A percentile compares a stretch with the other conserved stretches of the same genome.
These are phyloP conservation scores for Agrochola circellaris DNA, from an alignment of 2,888 invertebrate genomes.

Conservation along the genomic window DNA sequence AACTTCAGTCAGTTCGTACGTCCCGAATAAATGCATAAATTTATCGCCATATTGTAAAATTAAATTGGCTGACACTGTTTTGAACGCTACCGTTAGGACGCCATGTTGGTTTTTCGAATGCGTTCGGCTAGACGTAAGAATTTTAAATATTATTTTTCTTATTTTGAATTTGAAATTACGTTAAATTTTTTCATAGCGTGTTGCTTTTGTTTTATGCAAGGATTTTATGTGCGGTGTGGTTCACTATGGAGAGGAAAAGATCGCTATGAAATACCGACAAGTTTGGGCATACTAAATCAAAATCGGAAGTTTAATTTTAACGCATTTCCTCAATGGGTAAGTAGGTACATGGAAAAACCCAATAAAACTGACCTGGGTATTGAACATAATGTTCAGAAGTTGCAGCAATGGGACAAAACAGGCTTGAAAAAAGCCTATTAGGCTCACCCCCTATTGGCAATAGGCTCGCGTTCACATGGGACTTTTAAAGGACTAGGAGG, in stretches of 20 bases:
- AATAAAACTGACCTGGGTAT: neutral
- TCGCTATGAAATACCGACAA: neutral
- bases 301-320: neutral
- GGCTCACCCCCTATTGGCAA: neutral
- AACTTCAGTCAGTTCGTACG: slow-evolving; percentile 22
- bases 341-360: neutral
- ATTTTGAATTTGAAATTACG: slow-evolving; percentile 31
- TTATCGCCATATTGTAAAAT: slow-evolving; percentile 49
- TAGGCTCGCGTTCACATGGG: neutral
- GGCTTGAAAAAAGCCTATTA: no score
- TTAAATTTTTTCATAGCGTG: neutral
- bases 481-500: no score
- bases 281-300: neutral
- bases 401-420: neutral
- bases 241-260: neutral
- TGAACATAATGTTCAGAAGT: neutral
- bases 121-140: slow-evolving; percentile 52
- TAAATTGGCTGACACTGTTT: slow-evolving; percentile 64
- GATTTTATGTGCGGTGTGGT: neutral
- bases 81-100: slow-evolving; percentile 58
- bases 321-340: neutral
- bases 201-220: slow-evolving; percentile 15
- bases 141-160: slow-evolving; percentile 28
- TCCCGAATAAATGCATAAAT: slow-evolving; percentile 60
- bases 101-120: slow-evolving; percentile 59